These are phyloP conservation scores for Thrips palmi DNA, from an alignment of 1,140 invertebrate species.

Conservation along the genomic window DNA sequence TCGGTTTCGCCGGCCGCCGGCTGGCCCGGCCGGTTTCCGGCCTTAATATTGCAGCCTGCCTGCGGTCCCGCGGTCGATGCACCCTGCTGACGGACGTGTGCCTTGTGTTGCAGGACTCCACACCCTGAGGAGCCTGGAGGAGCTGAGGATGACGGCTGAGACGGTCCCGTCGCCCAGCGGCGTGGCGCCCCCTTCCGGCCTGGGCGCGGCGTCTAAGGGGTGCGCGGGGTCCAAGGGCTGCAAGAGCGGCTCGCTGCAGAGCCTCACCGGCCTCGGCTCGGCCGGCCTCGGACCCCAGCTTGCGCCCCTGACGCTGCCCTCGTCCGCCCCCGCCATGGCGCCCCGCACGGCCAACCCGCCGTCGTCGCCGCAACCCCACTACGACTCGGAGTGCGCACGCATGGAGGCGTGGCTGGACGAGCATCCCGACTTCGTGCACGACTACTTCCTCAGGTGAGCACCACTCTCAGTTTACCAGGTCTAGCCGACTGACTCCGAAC, in stretches of 20 bases:
- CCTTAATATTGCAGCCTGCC: neutral
- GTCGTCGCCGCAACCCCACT: too few species aligned
- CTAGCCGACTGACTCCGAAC: too few species aligned
- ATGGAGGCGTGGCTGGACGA: conserved; percentile 91
- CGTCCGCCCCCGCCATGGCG: neutral
- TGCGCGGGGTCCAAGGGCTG: neutral
- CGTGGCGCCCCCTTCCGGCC: conserved; percentile 23
- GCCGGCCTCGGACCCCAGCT: conserved; percentile 27
- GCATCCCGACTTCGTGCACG: conserved; percentile 84
- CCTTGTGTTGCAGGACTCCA: conserved; percentile 43
- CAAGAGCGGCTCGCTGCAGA: conserved; percentile 2
- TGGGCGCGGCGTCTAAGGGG: conserved; percentile 21
- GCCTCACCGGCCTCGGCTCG: conserved; percentile 20
- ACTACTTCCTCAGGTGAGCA: conserved; percentile 77
- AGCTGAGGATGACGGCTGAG: conserved; percentile 49
- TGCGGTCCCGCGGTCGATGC: conserved; percentile 1
- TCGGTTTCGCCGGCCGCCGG: too few species aligned
- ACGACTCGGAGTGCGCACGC: conserved; percentile 65
- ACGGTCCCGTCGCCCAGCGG: conserved; percentile 31
- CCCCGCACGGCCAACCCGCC: conserved; percentile 20
- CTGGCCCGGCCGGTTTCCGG: too few species aligned
- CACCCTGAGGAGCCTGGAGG: conserved; percentile 59
- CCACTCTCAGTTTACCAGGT: neutral
- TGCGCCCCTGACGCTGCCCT: too few species aligned
- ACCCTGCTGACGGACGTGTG: conserved; percentile 17